Base-by-base conservation (phyloP, 2,888 invertebrate genomes). In the Morpho achilles region DNA sequence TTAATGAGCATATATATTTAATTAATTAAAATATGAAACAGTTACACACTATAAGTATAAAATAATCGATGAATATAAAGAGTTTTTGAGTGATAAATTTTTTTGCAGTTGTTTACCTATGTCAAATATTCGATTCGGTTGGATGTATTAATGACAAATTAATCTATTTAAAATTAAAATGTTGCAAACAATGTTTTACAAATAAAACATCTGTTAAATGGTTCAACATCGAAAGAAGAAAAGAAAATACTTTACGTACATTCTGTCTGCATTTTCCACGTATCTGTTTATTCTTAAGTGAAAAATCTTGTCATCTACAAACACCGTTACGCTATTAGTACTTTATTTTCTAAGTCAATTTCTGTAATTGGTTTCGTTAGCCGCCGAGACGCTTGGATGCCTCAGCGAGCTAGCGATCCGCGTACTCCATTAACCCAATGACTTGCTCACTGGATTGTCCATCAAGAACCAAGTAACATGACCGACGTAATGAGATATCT, bases 351-450 rank as follows among this genome's bases (percentile, higher is more conserved):
- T 64, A 64, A 64, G 64, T 66, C 63, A 61, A 63, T 68, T 69
- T 68, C 60, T 63, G 54, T 69, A 68, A 68, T 71, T 68, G 67
- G 55, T 66, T 69, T 65, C 61, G 65, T 58, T 53, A 60, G 66
- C 56, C 62, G 60, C 53, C 54, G 64, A 66, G 71, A 67, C 75
- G 82, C 74, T 79, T 67, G 71, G 71, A 69, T 79, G 78, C 73
- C 63, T 72, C 67, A 61, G 70, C 74, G 67, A 75, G 70, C 72
- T 79, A 73, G 68, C 72, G 73, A 77, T 79, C 81, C 80, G 80
- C 73, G 68, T 78, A 84, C 83, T 73, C 84, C 71, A 84, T 79
- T 87, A 81, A 87, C 86, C 87, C 79, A 87, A 79, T 87, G 86
- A 83, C 85, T 84, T 81, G 85, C 73, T 79, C 82, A 82, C 76